Conservation (phyloP, 1,140 invertebrate species). For the Camponotus floridanus region DNA sequence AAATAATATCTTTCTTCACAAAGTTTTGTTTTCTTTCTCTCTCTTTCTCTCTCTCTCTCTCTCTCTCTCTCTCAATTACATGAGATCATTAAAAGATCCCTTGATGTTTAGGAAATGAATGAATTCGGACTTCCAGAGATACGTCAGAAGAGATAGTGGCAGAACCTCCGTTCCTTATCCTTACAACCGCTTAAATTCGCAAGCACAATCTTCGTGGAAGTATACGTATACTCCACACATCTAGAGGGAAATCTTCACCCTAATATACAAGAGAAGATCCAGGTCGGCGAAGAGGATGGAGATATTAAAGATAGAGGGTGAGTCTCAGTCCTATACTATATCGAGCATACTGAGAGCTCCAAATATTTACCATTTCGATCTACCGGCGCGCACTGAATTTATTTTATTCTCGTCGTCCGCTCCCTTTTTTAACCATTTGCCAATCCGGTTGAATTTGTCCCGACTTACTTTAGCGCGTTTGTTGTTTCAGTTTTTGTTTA, state of each 20-base stretch:
- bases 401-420: constrained; percentile 23
- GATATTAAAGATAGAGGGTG: constrained; percentile 29
- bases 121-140: not conserved
- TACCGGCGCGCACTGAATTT: constrained; percentile 19
- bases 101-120: not conserved
- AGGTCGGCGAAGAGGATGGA: not conserved
- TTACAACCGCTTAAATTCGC: not conserved
- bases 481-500: constrained; percentile 1
- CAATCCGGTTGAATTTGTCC: not conserved
- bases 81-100: not conserved
- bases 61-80: constrained; percentile 6
- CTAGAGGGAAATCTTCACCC: constrained; percentile 22
- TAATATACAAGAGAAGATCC: constrained; percentile 38
- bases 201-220: constrained; percentile 41
- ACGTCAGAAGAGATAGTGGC: not conserved
- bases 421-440: constrained; percentile 24
- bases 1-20: not conserved
- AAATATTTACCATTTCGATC: constrained; percentile 65
- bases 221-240: not conserved
- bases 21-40: not conserved
- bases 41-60: too few relatives aligned
- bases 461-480: constrained; percentile 9
- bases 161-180: constrained; percentile 27
- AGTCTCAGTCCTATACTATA: not conserved
- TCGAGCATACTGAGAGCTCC: constrained; percentile 11